These are phyloP conservation scores for Brachionus calyciflorus DNA, from an alignment of 1,140 invertebrate genomes.

Conservation along the genomic window DNA sequence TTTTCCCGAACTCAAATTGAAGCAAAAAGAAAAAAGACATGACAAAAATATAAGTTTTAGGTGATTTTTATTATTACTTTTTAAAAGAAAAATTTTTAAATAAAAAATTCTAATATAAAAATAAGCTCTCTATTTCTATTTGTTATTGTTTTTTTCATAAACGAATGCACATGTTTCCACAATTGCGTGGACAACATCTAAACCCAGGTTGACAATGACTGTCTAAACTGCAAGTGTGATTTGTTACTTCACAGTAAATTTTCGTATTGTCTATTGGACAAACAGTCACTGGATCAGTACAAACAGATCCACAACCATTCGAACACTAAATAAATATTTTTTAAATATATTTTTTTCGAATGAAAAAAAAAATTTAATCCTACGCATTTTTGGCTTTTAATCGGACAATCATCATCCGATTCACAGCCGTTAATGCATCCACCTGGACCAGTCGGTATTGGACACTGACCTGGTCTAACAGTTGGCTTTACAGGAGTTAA, in stretches of 20 bases:
- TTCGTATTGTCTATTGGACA: neutral
- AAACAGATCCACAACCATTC: slow-evolving; percentile 20
- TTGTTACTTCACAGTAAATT: neutral
- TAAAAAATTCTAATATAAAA: neutral
- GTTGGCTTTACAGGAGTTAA: neutral
- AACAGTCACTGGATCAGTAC: slow-evolving; percentile 1
- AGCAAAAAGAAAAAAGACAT: too few relatives aligned
- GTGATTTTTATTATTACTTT: too few relatives aligned
- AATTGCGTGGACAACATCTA: slow-evolving; percentile 6
- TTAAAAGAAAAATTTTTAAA: neutral
- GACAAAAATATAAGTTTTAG: too few relatives aligned
- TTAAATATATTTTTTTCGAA: neutral
- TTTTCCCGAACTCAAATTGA: slow-evolving; percentile 27
- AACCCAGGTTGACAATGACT: neutral
- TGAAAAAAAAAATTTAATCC: neutral
- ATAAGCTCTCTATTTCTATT: too few relatives aligned
- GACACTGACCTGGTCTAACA: neutral
- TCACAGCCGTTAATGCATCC: slow-evolving; percentile 6
- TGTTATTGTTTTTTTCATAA: neutral
- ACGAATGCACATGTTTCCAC: slow-evolving; percentile 8
- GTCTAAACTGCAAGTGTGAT: neutral
- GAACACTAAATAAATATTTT: neutral
- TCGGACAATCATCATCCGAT: slow-evolving; percentile 4
- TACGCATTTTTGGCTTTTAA: slow-evolving; percentile 10
- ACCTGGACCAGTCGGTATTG: neutral